These are phyloP conservation scores for Mesochorus sp. DNA, from an alignment of 2,888 invertebrate species.

Conservation along the genomic window DNA sequence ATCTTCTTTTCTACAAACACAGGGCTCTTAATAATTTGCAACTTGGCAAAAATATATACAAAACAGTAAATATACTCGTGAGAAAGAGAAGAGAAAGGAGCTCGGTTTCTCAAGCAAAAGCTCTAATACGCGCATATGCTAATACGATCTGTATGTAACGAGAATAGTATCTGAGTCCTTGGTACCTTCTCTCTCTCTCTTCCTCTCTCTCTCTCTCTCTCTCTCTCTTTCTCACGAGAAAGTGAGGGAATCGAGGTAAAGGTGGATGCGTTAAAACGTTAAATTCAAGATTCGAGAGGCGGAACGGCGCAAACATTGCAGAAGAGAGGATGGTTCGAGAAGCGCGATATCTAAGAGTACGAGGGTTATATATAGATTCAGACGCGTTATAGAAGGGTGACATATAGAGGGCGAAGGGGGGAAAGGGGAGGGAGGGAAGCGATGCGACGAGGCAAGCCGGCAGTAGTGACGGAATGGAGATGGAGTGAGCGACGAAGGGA, in stretches of 20 bases:
- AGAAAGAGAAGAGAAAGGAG: not conserved
- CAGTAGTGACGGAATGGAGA: constrained; percentile 76
- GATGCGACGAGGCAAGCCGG: constrained; percentile 65
- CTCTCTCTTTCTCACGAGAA: no score
- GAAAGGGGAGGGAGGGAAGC: constrained; percentile 5
- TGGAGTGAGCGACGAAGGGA: constrained; percentile 72
- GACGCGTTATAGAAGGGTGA: constrained; percentile 43
- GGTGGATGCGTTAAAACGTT: constrained; percentile 60
- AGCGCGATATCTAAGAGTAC: constrained; percentile 66
- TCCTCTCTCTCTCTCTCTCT: not conserved
- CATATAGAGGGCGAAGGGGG: not conserved
- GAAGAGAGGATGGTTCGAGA: constrained; percentile 58
- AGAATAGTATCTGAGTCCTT: constrained; percentile 49
- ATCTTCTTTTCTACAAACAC: not conserved
- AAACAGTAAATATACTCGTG: not conserved
- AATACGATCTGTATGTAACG: constrained; percentile 56
- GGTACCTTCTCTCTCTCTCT: constrained; percentile 1
- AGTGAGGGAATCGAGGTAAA: constrained; percentile 54
- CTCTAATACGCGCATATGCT: constrained; percentile 53
- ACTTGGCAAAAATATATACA: not conserved
- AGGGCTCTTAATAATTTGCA: not conserved
- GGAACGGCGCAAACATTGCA: constrained; percentile 57
- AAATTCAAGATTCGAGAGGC: constrained; percentile 63
- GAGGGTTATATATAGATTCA: constrained; percentile 27
- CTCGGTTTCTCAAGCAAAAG: constrained; percentile 36